Evolutionary conservation across 53 echinoderm and acorn worm species (phyloP).

Genomic region (Mesocentrotus franciscanus): DNA sequence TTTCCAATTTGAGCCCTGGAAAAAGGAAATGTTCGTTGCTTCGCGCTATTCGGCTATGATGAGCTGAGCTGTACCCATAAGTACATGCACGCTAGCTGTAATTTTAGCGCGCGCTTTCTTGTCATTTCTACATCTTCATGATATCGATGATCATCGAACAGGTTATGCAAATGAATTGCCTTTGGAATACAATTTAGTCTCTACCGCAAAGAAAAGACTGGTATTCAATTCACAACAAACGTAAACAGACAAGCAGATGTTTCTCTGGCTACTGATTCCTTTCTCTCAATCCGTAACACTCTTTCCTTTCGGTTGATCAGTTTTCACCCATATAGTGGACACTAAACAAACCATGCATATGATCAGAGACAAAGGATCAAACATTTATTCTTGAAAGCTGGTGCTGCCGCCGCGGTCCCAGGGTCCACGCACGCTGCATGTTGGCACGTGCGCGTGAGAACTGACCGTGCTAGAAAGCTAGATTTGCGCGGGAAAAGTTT

Average conservation of each 20-base stretch:
- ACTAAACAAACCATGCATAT: neutral
- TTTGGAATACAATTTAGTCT: no score
- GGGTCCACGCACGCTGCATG: neutral
- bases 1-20: slow-evolving; percentile 28
- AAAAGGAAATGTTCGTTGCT: neutral
- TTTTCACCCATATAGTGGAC: neutral
- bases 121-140: neutral
- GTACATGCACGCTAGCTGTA: neutral
- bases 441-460: neutral
- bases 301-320: neutral
- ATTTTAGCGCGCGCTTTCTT: neutral
- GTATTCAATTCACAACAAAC: neutral
- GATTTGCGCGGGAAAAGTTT: slow-evolving; percentile 46
- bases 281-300: neutral
- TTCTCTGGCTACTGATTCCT: neutral
- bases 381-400: neutral
- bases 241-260: slow-evolving; percentile 2
- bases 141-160: no score
- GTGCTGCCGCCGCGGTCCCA: neutral
- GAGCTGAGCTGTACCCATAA: neutral
- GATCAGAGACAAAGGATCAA: neutral
- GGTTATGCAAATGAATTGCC: no score
- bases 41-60: neutral
- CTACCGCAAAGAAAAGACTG: no score
- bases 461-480: neutral